phyloP scores from a whole-genome alignment of 2,888 invertebrate genomes.

The Drosophila koepferae region DNA sequence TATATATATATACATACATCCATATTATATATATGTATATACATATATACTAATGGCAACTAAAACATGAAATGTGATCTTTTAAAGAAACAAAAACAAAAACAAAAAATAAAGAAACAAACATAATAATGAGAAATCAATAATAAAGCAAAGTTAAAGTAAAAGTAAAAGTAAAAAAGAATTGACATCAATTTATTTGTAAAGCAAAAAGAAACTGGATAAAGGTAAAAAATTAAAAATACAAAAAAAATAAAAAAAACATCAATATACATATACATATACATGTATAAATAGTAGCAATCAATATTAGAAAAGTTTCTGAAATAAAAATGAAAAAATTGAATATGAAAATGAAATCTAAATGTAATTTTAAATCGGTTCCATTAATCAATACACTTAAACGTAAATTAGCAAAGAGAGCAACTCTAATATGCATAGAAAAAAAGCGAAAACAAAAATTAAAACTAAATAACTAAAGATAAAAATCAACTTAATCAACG shows the following conservation, averaged over 20 bases:
- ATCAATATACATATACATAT: slow-evolving; percentile 26
- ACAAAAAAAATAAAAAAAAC: slow-evolving; percentile 1
- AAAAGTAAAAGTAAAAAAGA: slow-evolving; percentile 25
- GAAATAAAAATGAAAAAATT: slow-evolving; percentile 26
- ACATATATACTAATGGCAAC: slow-evolving; percentile 77
- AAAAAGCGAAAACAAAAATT: not conserved
- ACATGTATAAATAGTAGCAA: slow-evolving; percentile 44
- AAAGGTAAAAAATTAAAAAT: slow-evolving; percentile 49
- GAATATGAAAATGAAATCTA: slow-evolving; percentile 30
- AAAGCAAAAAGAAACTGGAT: slow-evolving; percentile 57
- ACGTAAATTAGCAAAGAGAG: slow-evolving; percentile 49
- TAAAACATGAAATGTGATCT: slow-evolving; percentile 84
- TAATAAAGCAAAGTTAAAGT: slow-evolving; percentile 25
- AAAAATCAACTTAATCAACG: slow-evolving; percentile 39
- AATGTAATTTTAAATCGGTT: slow-evolving; percentile 65
- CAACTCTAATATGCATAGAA: slow-evolving; percentile 26
- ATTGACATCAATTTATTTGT: slow-evolving; percentile 58
- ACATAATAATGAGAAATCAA: slow-evolving; percentile 58
- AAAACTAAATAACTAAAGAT: slow-evolving; percentile 15
- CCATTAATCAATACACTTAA: slow-evolving; percentile 57
- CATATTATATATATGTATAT: slow-evolving; percentile 61
- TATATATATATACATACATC: slow-evolving; percentile 65
- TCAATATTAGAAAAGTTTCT: slow-evolving; percentile 55
- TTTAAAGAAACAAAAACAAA: slow-evolving; percentile 78
- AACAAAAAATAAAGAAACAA: slow-evolving; percentile 16